Evolutionary conservation across 1,140 invertebrate genomes (phyloP).

Genomic region (Chrysomallon squamiferum): DNA sequence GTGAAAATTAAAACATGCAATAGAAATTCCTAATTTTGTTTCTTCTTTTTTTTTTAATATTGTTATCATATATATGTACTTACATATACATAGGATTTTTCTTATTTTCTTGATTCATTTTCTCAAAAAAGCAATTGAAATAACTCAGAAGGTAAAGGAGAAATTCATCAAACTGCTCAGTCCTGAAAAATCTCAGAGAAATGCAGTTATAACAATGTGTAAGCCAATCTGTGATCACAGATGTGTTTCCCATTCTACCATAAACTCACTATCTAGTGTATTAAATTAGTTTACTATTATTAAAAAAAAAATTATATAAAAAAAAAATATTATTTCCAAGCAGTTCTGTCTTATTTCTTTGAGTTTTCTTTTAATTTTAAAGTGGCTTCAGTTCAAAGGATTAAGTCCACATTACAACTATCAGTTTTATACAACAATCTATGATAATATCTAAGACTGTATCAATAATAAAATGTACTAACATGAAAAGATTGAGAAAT

Average conservation of each 20-base stretch:
- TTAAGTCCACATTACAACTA: too few species aligned
- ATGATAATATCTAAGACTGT: too few species aligned
- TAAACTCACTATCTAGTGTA: neutral
- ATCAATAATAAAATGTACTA: neutral
- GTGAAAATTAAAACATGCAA: too few species aligned
- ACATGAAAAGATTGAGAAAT: neutral
- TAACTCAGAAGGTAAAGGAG: conserved; percentile 56
- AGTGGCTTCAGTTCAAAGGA: too few species aligned
- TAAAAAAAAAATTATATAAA: too few species aligned
- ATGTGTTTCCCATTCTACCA: neutral
- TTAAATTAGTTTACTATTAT: neutral
- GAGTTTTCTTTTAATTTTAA: too few species aligned
- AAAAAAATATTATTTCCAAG: too few species aligned
- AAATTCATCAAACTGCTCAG: conserved; percentile 58
- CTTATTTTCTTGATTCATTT: conserved; percentile 50
- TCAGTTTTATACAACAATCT: too few species aligned
- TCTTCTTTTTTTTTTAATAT: too few species aligned
- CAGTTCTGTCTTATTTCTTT: too few species aligned
- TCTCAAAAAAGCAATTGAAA: conserved; percentile 62
- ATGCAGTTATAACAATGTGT: conserved; percentile 4
- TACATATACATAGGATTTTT: conserved; percentile 61
- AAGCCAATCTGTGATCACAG: neutral
- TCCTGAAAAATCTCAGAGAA: conserved; percentile 41
- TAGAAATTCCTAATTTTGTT: too few species aligned
- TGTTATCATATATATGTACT: too few species aligned